A percentile compares a stretch with the other conserved stretches of the same genome.
These are phyloP conservation scores for Nebria salina DNA, from an alignment of 2,888 invertebrate genomes.

Conservation along the genomic window DNA sequence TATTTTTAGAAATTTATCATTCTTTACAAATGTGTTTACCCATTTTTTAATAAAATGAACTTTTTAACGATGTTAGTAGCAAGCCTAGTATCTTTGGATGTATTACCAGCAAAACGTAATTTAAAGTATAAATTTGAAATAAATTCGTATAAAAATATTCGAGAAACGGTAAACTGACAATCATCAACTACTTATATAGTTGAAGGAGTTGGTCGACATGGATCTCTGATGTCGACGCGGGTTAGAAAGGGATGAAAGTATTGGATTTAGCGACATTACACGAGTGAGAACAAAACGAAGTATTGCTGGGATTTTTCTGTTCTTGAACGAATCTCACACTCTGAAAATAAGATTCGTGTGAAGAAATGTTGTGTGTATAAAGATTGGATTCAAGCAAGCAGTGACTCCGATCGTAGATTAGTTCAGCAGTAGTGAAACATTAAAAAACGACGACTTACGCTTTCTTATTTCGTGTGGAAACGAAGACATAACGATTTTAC, in stretches of 20 bases:
- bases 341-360: constrained; percentile 44
- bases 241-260: neutral
- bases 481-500: neutral
- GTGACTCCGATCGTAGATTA: constrained; percentile 42
- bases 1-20: neutral
- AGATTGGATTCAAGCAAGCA: constrained; percentile 27
- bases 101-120: too few species aligned
- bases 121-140: neutral
- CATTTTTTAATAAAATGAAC: too few species aligned
- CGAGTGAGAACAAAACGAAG: constrained; percentile 6
- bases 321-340: constrained; percentile 33
- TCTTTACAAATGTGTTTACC: neutral
- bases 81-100: too few species aligned
- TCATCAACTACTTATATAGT: constrained; percentile 30
- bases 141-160: neutral
- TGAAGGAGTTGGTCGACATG: neutral
- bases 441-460: neutral
- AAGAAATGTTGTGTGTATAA: constrained; percentile 22
- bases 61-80: too few species aligned
- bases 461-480: neutral
- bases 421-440: constrained; percentile 31
- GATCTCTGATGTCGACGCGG: constrained; percentile 2
- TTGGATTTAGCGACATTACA: constrained; percentile 18
- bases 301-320: constrained; percentile 25
- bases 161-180: neutral